A percentile compares a stretch with the other conserved stretches of the same genome.
These are phyloP conservation scores for Sterna hirundo DNA, from an alignment of 2,113 vertebrate genomes.

Conservation along the genomic window DNA sequence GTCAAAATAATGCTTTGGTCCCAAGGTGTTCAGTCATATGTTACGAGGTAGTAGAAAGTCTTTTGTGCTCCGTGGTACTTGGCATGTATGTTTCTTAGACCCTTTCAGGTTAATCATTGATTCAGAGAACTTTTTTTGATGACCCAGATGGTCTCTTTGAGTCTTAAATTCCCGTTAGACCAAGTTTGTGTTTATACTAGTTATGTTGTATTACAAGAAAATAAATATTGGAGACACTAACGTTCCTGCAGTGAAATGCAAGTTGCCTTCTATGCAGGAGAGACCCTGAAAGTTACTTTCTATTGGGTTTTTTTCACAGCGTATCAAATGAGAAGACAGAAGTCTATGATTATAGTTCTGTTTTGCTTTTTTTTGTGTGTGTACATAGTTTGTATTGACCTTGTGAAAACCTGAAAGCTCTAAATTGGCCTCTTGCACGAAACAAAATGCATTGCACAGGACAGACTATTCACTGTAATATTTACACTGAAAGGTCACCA, in stretches of 20 bases:
- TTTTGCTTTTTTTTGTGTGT: neutral
- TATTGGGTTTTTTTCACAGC: fast-evolving
- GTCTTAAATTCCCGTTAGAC: neutral
- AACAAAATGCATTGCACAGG: neutral
- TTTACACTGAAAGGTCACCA: neutral
- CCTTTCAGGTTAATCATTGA: neutral
- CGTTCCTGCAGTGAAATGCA: neutral
- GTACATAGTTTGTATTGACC: neutral
- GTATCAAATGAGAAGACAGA: neutral
- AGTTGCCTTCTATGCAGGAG: neutral
- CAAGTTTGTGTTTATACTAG: neutral
- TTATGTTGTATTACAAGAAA: neutral
- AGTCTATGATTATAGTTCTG: neutral
- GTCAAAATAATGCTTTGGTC: neutral
- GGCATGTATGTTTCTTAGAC: neutral
- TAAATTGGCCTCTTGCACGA: neutral
- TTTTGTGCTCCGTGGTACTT: neutral
- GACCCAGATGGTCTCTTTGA: neutral
- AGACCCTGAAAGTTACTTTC: neutral
- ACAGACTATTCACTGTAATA: neutral
- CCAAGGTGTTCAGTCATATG: fast-evolving
- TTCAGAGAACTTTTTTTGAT: neutral
- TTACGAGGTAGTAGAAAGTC: neutral
- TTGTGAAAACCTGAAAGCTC: neutral
- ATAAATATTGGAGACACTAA: neutral